Percentiles rank a stretch among this genome's conserved stretches.
These are phyloP conservation scores for Endotricha flammealis DNA, from an alignment of 2,888 invertebrate species.

Conservation along the genomic window DNA sequence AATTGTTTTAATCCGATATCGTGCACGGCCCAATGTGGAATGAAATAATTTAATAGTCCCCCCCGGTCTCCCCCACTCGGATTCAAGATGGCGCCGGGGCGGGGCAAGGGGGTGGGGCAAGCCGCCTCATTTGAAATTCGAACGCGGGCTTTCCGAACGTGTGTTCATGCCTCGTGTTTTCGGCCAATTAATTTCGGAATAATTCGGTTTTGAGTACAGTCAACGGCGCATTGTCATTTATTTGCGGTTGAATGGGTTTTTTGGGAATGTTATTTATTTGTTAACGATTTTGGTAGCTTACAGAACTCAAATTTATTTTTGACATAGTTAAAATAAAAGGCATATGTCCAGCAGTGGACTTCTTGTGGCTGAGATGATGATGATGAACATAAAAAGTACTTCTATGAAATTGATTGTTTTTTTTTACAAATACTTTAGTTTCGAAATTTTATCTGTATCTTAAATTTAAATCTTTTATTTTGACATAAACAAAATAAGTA, in stretches of 20 bases:
- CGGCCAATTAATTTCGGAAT: constrained; percentile 73
- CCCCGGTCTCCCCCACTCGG: constrained; percentile 52
- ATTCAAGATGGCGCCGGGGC: constrained; percentile 75
- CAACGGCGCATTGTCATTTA: constrained; percentile 56
- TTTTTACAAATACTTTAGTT: too few species aligned
- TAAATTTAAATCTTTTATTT: too few species aligned
- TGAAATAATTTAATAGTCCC: constrained; percentile 77
- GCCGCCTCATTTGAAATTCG: constrained; percentile 77
- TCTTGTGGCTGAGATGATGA: too few species aligned
- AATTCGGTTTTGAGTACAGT: constrained; percentile 60
- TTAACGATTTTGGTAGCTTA: too few species aligned
- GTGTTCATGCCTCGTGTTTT: constrained; percentile 67
- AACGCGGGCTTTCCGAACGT: constrained; percentile 72
- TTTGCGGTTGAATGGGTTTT: constrained; percentile 43
- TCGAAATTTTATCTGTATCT: too few species aligned
- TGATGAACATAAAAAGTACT: too few species aligned
- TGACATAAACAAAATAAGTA: too few species aligned
- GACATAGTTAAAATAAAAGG: too few species aligned
- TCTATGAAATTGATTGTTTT: too few species aligned
- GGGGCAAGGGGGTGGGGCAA: constrained; percentile 68
- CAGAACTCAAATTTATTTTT: too few species aligned
- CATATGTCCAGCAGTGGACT: too few species aligned
- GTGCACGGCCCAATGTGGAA: constrained; percentile 71
- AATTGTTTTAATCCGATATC: constrained; percentile 78
- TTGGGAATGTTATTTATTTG: too few species aligned